Base-by-base conservation (phyloP, 2,113 vertebrate species). In the Urocitellus parryii region DNA sequence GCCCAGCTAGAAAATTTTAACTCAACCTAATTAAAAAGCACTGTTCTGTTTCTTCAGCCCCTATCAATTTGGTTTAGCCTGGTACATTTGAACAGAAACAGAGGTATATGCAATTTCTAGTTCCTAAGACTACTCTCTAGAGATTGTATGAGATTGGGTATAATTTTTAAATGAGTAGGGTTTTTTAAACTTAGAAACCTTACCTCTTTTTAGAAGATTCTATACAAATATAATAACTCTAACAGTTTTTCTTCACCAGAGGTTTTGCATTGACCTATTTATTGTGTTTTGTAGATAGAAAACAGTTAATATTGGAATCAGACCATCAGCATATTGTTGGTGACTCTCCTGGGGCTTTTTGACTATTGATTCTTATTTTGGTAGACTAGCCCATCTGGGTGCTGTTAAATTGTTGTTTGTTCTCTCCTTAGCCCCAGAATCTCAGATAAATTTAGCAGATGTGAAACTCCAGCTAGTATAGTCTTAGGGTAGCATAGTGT, bases 201-300 rank as follows among this genome's bases (percentile, higher is more conserved):
- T 85, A 92, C 63, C 67, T 93, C 74, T 86, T 94, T 96, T 97
- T 88, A 81, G 97, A 96, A 91, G 72, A 42, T 37, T 11, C 90
- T 84, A 94, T 68, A 58, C 67, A 95, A 95, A 90, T 81, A 85
- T 61, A 94, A 73, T 25, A 78, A 51, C 87, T 91, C 0, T 93
- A 81, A 86, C 73, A 94, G 86, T 80, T 97, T 93, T 88, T 78
- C 63, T 53, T 94, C 83, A 86, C 82, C 32, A 77, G 63, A 93
- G 83, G 48, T 65, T 94, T 96, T 96, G 16, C n/a, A 61, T 96
- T 87, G 74, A 42, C 29, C 61, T 94, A 11, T 80, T 48, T 58
- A 45, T 96, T 95, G 37, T 97, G 76, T 91, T 96, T 97, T 96
- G 76, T 93, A 97, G 90, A 70, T 63, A 97, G 90, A 95, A 96